Evolutionary conservation across 2,113 vertebrate species (phyloP), one percentile per base, ranked within the genome.

Genomic region (Hemiscyllium ocellatum): DNA sequence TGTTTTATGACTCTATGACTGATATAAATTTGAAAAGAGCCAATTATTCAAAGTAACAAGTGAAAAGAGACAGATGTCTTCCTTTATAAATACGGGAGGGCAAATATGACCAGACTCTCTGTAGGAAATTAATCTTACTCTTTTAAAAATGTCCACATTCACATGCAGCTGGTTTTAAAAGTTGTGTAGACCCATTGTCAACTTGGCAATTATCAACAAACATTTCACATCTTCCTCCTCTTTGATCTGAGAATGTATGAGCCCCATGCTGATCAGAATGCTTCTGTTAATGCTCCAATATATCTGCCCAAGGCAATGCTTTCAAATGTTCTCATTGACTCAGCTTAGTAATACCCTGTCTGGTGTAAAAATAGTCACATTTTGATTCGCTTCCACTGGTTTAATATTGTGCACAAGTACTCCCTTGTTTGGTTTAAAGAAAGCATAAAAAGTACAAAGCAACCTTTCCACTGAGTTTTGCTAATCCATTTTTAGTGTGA

Each of bases 351-450:
- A 93, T 68, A 66, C 89, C 89, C 66, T 42, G 61, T 20, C 89
- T 93, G 89, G 89, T 93, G 56, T 93, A 93, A 68, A 93, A 93
- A 93, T 93, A 93, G 89, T 93, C 89, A 93, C 89, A 37, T 91
- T 90, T 66, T 91, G 89, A 91, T 91, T 56, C 4, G 29, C 33
- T 15, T 91, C 37, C 89, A 93, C 19, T 20, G 33, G n/a, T 91
- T 19, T 68, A 66, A n/a, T n/a, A 66, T 93, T 66, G 65, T 8
- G 20, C 17, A 93, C 61, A 42, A 93, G 13, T n/a, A 12, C 61
- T 61, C n/a, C 33, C 17, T 93, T 93, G 61, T 93, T 93, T 10
- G 17, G 17, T 33, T 5, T 66, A 93, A 37, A 42, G 66, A 66
- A 93, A 93, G 50, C 33, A 37, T 93, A 65, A 66, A 65, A 42